phyloP scores from a whole-genome alignment of 1,140 invertebrate species.

The Sweltsa coloradensis region DNA sequence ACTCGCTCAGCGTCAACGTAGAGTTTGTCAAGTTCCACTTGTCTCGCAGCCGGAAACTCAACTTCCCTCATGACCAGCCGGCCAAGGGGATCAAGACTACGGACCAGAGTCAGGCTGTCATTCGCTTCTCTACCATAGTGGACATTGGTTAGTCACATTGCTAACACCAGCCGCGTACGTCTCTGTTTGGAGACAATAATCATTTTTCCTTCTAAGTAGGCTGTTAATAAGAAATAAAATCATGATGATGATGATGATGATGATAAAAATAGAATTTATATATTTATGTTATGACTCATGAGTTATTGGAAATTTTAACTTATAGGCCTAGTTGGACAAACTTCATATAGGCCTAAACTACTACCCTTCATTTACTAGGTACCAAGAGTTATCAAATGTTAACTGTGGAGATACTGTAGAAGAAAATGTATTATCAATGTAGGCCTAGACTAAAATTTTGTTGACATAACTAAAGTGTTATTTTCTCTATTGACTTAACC shows the following conservation, averaged over 20 bases:
- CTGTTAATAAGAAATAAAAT: background rate
- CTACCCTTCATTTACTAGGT: no score
- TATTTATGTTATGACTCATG: background rate
- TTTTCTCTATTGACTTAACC: no score
- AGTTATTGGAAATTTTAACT: background rate
- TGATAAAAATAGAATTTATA: background rate
- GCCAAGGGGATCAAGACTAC: slow-evolving; percentile 30
- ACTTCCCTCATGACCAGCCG: slow-evolving; percentile 44
- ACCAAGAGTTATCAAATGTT: no score
- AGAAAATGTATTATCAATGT: no score
- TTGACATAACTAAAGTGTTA: no score
- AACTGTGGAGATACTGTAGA: no score
- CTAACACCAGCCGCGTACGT: no score
- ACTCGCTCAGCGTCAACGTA: slow-evolving; percentile 90
- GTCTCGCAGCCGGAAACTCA: slow-evolving; percentile 73
- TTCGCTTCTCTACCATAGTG: slow-evolving; percentile 88
- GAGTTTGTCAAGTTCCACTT: slow-evolving; percentile 96
- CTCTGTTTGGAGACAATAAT: no score
- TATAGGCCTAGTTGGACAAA: no score
- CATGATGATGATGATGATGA: background rate
- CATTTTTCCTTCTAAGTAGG: slow-evolving; percentile 4
- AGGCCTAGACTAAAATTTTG: no score
- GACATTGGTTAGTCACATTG: no score
- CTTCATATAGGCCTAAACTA: no score
- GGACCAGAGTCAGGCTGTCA: slow-evolving; percentile 59